Percentiles rank a stretch among this genome's conserved stretches.
Conservation (phyloP, 2,113 vertebrate genomes). For the Panthera leo region DNA sequence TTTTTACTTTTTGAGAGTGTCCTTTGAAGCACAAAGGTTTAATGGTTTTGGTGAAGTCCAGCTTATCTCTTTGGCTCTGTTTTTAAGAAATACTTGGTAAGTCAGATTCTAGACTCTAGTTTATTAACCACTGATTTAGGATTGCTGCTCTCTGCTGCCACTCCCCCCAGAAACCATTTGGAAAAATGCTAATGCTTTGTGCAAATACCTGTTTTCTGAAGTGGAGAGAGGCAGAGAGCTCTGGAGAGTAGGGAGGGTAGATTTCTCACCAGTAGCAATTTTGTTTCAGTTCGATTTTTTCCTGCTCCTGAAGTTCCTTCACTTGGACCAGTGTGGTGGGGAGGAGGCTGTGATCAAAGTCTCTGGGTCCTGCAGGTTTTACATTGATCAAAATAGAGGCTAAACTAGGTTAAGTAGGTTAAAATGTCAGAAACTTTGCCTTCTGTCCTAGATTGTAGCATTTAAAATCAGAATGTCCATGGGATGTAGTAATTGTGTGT, state of each 20-base stretch:
- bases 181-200: neutral
- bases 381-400: neutral
- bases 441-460: neutral
- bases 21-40: neutral
- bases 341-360: neutral
- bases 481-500: neutral
- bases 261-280: neutral
- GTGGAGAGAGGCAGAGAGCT: neutral
- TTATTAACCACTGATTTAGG: neutral
- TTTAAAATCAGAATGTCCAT: neutral
- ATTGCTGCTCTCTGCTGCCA: neutral
- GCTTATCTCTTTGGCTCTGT: neutral
- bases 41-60: conserved; percentile 4
- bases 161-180: neutral
- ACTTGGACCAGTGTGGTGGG: neutral
- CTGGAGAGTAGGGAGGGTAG: neutral
- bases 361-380: neutral
- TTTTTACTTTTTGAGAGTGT: neutral
- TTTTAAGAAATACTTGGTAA: conserved; percentile 10
- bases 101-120: neutral
- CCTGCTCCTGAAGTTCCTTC: neutral
- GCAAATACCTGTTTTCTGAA: neutral
- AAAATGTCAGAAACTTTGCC: neutral
- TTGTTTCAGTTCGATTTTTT: conserved; percentile 29
- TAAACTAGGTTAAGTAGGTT: neutral